Evolutionary conservation across 2,113 vertebrate species (phyloP), one percentile per base, ranked within the genome.

Genomic region (Platycercus adscitus): DNA sequence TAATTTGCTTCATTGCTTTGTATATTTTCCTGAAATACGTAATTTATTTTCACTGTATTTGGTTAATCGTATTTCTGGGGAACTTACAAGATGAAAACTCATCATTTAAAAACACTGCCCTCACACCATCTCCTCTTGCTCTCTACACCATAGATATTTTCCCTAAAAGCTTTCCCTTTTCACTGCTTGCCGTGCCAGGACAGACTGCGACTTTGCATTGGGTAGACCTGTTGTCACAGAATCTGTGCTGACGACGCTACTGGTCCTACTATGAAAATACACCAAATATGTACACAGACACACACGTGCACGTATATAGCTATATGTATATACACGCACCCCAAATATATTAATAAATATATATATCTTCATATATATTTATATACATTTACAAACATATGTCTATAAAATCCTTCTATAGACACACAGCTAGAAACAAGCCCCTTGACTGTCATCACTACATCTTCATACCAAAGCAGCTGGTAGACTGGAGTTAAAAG

Each of bases 151-250:
- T 0, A 21, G 31, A 53, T 17, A 9, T 58, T 49, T 56, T n/a
- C 68, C 39, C 33, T 25, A 28, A 31, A 55, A 78, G n/a, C 33
- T 69, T 78, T 70, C 44, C 33, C n/a, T 43, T 39, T 35, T 82
- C 33, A 7, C 47, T 28, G 25, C 12, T 3, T 81, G 33, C 37
- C n/a, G 35, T 25, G 61, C 84, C 64, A 24, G 61, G 52, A 47
- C 10, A 72, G 81, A 60, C 21, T 6, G 2, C 7, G 46, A 65
- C 35, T 49, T 84, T 33, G 0, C 55, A 24, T 9, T 0, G 0
- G 33, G 23, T 2, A 86, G 56, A 58, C 14, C 33, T 20, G 12
- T 8, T 93, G 11, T 15, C 37, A 88, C 35, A 49, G 66, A 44
- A 47, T 37, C 39, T 66, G 47, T 41, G 81, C 20, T 13, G 69